Conservation (phyloP, 2,113 vertebrate genomes). For the Erythrocercus mccallii region DNA sequence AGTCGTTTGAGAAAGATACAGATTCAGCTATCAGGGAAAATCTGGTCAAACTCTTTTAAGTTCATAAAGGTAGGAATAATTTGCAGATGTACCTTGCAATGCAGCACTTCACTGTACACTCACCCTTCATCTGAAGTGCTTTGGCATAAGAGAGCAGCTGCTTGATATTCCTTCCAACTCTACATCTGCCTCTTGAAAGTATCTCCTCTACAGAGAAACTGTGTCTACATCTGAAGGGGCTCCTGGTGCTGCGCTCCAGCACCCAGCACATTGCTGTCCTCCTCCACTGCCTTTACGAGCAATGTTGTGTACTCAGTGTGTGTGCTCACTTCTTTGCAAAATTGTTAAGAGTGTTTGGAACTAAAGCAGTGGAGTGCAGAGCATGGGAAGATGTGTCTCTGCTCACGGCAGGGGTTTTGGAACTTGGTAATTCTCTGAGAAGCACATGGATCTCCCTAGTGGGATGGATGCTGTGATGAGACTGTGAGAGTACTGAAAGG, state of each 20-base stretch:
- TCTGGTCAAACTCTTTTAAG: neutral
- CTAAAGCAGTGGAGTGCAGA: neutral
- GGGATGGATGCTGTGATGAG: neutral
- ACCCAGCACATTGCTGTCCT: neutral
- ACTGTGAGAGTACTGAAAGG: neutral
- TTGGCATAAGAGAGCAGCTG: neutral
- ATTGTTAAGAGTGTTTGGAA: neutral
- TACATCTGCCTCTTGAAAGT: neutral
- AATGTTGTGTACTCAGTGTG: accelerated
- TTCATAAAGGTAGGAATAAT: neutral
- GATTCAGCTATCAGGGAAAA: neutral
- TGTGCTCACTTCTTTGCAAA: neutral
- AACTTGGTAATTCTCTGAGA: neutral
- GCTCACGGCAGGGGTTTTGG: neutral
- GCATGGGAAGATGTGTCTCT: neutral
- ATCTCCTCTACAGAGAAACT: neutral
- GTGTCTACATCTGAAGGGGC: neutral
- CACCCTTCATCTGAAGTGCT: neutral
- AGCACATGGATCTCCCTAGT: neutral
- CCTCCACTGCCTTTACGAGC: neutral
- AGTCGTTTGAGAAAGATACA: neutral
- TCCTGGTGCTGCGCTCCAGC: neutral
- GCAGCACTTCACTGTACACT: neutral
- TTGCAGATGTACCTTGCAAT: accelerated
- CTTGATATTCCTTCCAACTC: neutral